Conservation (phyloP, 2,113 vertebrate species). For the Toxotes chatareus region DNA sequence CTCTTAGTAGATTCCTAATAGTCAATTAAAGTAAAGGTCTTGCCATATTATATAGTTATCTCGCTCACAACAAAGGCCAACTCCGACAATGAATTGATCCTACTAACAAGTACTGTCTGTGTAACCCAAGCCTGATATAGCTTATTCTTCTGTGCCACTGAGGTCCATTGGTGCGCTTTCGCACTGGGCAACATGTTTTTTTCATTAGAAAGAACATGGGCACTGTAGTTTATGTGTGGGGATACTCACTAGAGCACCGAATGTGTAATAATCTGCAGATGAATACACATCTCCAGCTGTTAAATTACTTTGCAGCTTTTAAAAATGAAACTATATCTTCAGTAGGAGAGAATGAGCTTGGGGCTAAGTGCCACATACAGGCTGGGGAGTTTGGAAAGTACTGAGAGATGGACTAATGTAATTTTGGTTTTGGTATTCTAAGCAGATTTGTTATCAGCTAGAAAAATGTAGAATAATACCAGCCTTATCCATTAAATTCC, state of each 20-base stretch:
- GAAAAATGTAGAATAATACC: neutral
- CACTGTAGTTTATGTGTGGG: too few relatives aligned
- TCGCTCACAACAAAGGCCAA: conserved; percentile 3
- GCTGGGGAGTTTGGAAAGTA: neutral
- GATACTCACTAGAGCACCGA: neutral
- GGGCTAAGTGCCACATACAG: neutral
- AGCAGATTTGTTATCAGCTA: neutral
- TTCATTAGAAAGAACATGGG: too few relatives aligned
- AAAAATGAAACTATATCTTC: neutral
- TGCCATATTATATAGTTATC: neutral
- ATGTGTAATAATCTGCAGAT: neutral
- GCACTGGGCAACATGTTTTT: neutral
- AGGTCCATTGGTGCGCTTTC: neutral
- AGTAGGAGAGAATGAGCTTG: neutral
- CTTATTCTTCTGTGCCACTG: neutral
- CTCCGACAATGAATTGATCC: conserved; percentile 22
- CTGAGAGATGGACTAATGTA: neutral
- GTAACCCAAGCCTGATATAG: neutral
- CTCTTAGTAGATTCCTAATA: neutral
- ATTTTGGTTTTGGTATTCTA: neutral
- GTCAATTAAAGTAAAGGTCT: conserved; percentile 16
- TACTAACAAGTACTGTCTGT: too few relatives aligned
- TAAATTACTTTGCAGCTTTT: too few relatives aligned
- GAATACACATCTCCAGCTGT: too few relatives aligned
- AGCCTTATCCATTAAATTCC: neutral